Percentiles rank a stretch among this genome's conserved stretches.
Conservation (phyloP, 2,888 invertebrate genomes). For the Dioctria linearis region DNA sequence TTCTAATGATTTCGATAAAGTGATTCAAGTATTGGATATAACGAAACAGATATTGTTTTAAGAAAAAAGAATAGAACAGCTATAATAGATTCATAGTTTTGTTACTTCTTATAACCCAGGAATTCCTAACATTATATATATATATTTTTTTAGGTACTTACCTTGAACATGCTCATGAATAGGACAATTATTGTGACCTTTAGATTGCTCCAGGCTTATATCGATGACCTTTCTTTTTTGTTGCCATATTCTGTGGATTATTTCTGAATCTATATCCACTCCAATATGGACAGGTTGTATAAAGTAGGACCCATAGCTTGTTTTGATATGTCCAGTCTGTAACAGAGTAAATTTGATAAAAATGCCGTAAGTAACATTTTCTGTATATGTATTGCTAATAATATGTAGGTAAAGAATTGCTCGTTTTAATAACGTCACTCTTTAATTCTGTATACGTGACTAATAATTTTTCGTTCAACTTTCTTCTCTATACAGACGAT, state of each 20-base stretch:
- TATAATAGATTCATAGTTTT: no score
- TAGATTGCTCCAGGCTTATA: background rate
- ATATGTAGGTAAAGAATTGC: no score
- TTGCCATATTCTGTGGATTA: constrained; percentile 62
- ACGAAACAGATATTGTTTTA: no score
- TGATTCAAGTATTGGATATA: no score
- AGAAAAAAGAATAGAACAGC: no score
- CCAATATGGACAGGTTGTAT: constrained; percentile 74
- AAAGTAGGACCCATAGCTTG: constrained; percentile 77
- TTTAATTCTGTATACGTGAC: no score
- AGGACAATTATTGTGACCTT: constrained; percentile 52
- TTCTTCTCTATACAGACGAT: no score
- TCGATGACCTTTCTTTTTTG: constrained; percentile 61
- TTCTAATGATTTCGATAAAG: no score
- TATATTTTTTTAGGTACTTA: constrained; percentile 18
- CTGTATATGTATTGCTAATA: no score
- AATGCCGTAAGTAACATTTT: background rate
- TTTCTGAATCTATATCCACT: constrained; percentile 23
- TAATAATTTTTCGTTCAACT: no score
- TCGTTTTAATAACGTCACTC: no score
- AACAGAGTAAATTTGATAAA: constrained; percentile 61
- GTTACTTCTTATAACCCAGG: no score
- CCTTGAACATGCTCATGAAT: constrained; percentile 56
- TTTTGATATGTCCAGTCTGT: constrained; percentile 81
- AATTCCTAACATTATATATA: background rate